phyloP scores from a whole-genome alignment of 2,113 vertebrate species.

The Sinocyclocheilus maitianheensis region DNA sequence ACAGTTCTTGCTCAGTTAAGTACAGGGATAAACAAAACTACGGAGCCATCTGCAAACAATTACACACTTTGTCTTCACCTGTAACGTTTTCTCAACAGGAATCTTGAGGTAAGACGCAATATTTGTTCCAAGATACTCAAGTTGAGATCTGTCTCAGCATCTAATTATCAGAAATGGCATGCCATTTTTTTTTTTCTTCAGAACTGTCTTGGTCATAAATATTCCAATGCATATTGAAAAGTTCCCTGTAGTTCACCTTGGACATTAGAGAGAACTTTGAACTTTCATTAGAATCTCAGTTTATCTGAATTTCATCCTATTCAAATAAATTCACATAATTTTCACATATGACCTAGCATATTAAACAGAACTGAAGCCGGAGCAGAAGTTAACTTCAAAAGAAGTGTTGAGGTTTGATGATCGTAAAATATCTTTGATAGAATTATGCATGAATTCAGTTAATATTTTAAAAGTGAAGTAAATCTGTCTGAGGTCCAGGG shows the following conservation, averaged over 20 bases:
- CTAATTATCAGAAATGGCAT: conserved; percentile 21
- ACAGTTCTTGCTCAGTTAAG: background rate
- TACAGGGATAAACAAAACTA: conserved; percentile 38
- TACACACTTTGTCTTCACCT: background rate
- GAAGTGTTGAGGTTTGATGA: background rate
- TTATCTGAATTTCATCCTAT: conserved; percentile 2
- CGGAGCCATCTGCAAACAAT: conserved; percentile 25
- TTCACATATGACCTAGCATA: background rate
- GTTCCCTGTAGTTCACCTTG: background rate
- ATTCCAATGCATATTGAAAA: conserved; percentile 31
- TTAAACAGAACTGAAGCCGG: background rate
- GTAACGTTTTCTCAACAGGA: conserved; percentile 45
- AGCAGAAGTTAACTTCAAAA: conserved; percentile 22
- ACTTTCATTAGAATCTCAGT: background rate
- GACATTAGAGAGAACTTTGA: background rate
- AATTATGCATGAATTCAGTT: conserved; percentile 21
- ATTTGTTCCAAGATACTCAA: conserved; percentile 26
- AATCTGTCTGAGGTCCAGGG: background rate
- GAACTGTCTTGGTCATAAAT: conserved; percentile 13
- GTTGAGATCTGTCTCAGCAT: conserved; percentile 30
- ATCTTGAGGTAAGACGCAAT: conserved; percentile 69
- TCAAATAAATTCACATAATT: conserved; percentile 15
- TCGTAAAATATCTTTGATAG: background rate
- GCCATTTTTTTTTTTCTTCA: background rate
- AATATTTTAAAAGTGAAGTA: conserved; percentile 6